phyloP scores from a whole-genome alignment of 2,888 invertebrate genomes.

The Apodemia duryi region DNA sequence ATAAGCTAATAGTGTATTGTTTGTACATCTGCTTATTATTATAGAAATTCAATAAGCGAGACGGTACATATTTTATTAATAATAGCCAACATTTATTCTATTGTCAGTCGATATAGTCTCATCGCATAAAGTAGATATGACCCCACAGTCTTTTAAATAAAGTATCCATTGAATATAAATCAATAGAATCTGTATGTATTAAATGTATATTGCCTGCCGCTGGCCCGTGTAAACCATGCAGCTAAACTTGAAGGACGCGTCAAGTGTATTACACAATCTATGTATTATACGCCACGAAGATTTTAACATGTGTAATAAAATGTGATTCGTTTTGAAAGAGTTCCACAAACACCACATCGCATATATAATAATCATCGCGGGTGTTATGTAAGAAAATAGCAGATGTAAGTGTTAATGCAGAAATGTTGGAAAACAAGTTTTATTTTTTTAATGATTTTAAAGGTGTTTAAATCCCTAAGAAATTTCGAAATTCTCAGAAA shows the following conservation, averaged over 20 bases:
- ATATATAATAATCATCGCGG: slow-evolving; percentile 9
- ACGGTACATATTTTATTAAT: background rate
- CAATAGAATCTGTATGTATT: background rate
- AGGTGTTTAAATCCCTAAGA: too few relatives aligned
- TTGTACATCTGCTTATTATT: background rate
- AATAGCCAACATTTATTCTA: background rate
- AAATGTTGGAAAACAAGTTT: too few relatives aligned
- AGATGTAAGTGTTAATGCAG: background rate
- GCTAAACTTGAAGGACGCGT: slow-evolving; percentile 41
- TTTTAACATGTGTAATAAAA: slow-evolving; percentile 24
- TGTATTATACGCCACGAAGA: slow-evolving; percentile 35
- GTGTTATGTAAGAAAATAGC: slow-evolving; percentile 1
- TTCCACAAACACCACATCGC: slow-evolving; percentile 7
- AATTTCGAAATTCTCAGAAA: too few relatives aligned
- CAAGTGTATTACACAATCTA: slow-evolving; percentile 47
- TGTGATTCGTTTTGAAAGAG: slow-evolving; percentile 11
- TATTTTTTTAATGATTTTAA: background rate
- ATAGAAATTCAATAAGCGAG: background rate
- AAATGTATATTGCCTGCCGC: slow-evolving; percentile 4
- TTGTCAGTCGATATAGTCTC: background rate
- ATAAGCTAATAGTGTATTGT: background rate
- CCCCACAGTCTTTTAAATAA: slow-evolving; percentile 11
- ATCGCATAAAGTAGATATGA: background rate
- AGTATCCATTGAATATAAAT: slow-evolving; percentile 13
- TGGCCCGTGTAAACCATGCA: slow-evolving; percentile 31